Conservation (phyloP, 2,797 vertebrate species). For the Oophaga sylvatica region DNA sequence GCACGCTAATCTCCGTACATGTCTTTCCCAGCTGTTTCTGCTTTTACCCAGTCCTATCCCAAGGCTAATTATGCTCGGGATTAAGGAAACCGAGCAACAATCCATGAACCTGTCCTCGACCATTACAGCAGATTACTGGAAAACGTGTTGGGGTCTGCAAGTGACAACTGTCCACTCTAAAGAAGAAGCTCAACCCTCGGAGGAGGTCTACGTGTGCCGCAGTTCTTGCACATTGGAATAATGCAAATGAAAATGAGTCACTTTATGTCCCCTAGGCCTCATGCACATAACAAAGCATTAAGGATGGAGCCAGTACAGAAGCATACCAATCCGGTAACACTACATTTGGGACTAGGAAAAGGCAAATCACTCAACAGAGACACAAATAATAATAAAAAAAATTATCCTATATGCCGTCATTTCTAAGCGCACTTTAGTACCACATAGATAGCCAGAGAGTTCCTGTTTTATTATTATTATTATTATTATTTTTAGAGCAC, state of each 20-base stretch:
- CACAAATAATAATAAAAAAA: too few relatives aligned
- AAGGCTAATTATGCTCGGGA: conserved; percentile 39
- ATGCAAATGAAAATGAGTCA: neutral
- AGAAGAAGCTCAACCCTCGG: too few relatives aligned
- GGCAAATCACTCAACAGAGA: too few relatives aligned
- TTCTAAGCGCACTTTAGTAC: too few relatives aligned
- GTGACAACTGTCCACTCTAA: conserved; percentile 11
- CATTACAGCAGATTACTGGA: conserved; percentile 16
- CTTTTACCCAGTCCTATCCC: conserved; percentile 43
- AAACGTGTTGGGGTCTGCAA: neutral
- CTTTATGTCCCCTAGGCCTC: neutral
- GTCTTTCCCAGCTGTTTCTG: conserved; percentile 65
- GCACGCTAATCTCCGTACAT: conserved; percentile 55
- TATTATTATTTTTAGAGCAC: too few relatives aligned
- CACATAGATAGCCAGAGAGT: too few relatives aligned
- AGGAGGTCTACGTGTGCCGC: neutral
- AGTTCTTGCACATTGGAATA: neutral
- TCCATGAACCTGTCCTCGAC: conserved; percentile 20
- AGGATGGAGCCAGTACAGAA: too few relatives aligned
- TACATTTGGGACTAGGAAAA: too few relatives aligned
- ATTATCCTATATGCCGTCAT: too few relatives aligned
- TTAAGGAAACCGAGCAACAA: conserved; percentile 12
- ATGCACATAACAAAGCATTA: neutral
- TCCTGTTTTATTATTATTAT: too few relatives aligned
- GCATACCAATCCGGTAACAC: too few relatives aligned